Base-by-base conservation (phyloP, 64 coral and sea anemone genomes). In the Montipora capricornis region DNA sequence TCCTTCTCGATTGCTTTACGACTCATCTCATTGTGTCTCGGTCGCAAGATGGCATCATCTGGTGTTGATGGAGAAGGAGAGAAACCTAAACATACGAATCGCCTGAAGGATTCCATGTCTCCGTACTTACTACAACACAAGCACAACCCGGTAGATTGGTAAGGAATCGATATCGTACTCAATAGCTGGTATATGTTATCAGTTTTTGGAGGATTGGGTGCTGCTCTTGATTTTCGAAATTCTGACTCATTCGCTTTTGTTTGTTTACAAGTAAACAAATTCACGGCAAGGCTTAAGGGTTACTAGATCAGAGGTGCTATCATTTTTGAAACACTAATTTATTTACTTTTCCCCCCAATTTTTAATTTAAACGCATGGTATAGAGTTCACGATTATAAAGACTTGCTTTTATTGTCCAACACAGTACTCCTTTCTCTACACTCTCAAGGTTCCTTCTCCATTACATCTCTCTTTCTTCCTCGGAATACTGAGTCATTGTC, bases 111-210 rank as follows among this genome's bases (percentile, higher is more conserved):
- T 37, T 95, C 96, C 64, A 99, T 92, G 83, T 99, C 98, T 3
- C 98, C 98, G 0, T 99, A 99, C 86, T 92, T 99, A 16, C 79
- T 99, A 12, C 98, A 99, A 64, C 98, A 99, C 67, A 94, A 94
- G 48, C 89, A 99, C 16, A 99, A 99, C 47, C 98, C 98, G 17
- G 98, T 99, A 50, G 95, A 99, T 74, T 96, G 98, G 98, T 96
- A 58, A 90, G 98, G 2, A 44, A 51, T 8, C 37, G 37, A 13
- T 13, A 17, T 8, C 15, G 26, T 8, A 26, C 10, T 57, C 58
- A 11, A 5, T 60, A 3, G 10, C 10, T 4, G 8, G 20, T 13
- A 19, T 5, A 9, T 12, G 50, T 57, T 80, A 1, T n/a, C 16
- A 14, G 17, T 71, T 71, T 67, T 0, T 20, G 68, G 17, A 71